Evolutionary conservation across 2,888 invertebrate species (phyloP).

Genomic region (Tuta absoluta): DNA sequence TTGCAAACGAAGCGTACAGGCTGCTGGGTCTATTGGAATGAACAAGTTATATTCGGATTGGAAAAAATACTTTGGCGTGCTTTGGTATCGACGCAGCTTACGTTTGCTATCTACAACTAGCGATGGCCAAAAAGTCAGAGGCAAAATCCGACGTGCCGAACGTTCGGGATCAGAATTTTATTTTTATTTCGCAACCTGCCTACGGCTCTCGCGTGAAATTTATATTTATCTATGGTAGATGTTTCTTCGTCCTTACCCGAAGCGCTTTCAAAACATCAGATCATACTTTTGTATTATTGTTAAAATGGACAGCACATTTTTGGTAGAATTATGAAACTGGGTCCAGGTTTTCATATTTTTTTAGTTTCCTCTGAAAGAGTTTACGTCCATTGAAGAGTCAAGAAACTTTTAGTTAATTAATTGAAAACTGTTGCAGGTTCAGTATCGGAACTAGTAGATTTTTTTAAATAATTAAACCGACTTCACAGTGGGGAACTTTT

Average conservation of each 20-base stretch:
- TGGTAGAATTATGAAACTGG: too few relatives aligned
- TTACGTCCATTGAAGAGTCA: neutral
- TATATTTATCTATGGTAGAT: neutral
- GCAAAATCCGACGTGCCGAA: neutral
- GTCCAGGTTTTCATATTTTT: too few relatives aligned
- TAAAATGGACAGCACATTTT: too few relatives aligned
- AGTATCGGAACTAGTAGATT: neutral
- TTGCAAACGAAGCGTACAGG: constrained; percentile 16
- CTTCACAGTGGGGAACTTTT: too few relatives aligned
- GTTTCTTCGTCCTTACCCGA: neutral
- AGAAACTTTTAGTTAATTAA: constrained; percentile 1
- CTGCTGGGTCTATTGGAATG: constrained; percentile 13
- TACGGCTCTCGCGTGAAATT: neutral
- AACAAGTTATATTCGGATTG: neutral
- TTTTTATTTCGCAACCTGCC: neutral
- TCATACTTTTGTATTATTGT: too few relatives aligned
- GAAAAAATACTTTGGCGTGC: neutral
- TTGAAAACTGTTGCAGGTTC: neutral
- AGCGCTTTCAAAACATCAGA: neutral
- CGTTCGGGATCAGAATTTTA: neutral
- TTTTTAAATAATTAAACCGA: too few relatives aligned
- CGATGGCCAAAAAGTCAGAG: neutral
- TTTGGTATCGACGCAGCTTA: neutral
- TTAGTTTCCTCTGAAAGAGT: neutral
- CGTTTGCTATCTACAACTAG: neutral